phyloP scores from a whole-genome alignment of 1,140 invertebrate genomes.

The Agraylea sexmaculata region DNA sequence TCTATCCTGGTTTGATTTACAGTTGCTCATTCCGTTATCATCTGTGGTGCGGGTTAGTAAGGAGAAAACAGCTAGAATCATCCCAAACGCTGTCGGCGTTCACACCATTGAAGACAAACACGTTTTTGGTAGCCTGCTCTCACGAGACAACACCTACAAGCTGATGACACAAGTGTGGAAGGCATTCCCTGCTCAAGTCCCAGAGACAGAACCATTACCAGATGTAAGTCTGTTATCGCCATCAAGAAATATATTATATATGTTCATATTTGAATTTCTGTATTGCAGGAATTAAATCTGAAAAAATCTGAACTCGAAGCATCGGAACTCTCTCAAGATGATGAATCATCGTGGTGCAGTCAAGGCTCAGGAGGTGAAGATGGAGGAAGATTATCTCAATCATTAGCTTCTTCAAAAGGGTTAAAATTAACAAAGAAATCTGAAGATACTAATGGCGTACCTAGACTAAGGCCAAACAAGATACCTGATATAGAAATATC shows the following conservation, averaged over 20 bases:
- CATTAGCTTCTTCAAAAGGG: too few species aligned
- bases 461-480: too few species aligned
- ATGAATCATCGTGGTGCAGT: constrained; percentile 27
- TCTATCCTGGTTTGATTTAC: constrained; percentile 22
- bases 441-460: too few species aligned
- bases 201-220: constrained; percentile 24
- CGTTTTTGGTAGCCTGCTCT: constrained; percentile 81
- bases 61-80: constrained; percentile 81
- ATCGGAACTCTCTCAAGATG: constrained; percentile 35
- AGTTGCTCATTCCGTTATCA: constrained; percentile 69
- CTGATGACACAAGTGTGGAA: constrained; percentile 71
- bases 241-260: constrained; percentile 1
- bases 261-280: background rate
- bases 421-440: too few species aligned
- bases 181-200: constrained; percentile 25
- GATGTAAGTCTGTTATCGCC: constrained; percentile 21
- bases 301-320: constrained; percentile 28
- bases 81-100: constrained; percentile 83
- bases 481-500: too few species aligned
- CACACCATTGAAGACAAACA: constrained; percentile 73
- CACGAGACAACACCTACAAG: constrained; percentile 74
- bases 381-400: too few species aligned
- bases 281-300: constrained; percentile 28
- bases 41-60: constrained; percentile 77
- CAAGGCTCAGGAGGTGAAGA: constrained; percentile 31